Percentiles rank a stretch among this genome's conserved stretches.
These are phyloP conservation scores for Automeris io DNA, from an alignment of 2,888 invertebrate genomes.

Conservation along the genomic window DNA sequence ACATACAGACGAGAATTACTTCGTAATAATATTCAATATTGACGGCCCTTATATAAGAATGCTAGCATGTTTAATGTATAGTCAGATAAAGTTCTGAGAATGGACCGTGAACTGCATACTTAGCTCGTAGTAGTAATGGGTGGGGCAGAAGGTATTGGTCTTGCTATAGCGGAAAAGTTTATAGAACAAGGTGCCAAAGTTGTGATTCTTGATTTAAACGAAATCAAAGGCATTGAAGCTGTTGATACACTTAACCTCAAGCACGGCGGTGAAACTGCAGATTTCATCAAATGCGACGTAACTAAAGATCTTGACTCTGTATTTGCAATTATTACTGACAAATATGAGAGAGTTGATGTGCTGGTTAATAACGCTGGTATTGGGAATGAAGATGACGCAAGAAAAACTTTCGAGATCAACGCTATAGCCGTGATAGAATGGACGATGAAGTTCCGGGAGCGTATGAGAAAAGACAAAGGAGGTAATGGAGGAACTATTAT, in stretches of 20 bases:
- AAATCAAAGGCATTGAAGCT: constrained; percentile 10
- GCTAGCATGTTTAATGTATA: neutral
- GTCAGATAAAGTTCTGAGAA: neutral
- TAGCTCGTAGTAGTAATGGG: constrained; percentile 51
- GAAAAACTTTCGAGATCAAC: constrained; percentile 11
- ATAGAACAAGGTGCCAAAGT: constrained; percentile 45
- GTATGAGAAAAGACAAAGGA: constrained; percentile 64
- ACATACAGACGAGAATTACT: too few species aligned
- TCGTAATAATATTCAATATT: too few species aligned
- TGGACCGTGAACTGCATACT: neutral
- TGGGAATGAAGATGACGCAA: constrained; percentile 7
- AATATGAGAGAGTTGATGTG: constrained; percentile 12
- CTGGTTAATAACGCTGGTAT: constrained; percentile 47
- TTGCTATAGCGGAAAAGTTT: constrained; percentile 51
- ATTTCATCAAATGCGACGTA: constrained; percentile 58
- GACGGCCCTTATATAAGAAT: too few species aligned
- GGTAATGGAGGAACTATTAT: constrained; percentile 65
- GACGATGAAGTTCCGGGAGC: constrained; percentile 59
- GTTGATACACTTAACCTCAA: constrained; percentile 31
- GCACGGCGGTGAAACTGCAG: constrained; percentile 28
- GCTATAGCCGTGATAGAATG: constrained; percentile 17
- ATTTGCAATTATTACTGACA: constrained; percentile 10
- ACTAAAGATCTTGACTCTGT: constrained; percentile 44
- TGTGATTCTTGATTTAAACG: constrained; percentile 27
- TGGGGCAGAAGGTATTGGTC: constrained; percentile 71